These are phyloP conservation scores for Ceyx cyanopectus DNA, from an alignment of 2,113 vertebrate species.

Conservation along the genomic window DNA sequence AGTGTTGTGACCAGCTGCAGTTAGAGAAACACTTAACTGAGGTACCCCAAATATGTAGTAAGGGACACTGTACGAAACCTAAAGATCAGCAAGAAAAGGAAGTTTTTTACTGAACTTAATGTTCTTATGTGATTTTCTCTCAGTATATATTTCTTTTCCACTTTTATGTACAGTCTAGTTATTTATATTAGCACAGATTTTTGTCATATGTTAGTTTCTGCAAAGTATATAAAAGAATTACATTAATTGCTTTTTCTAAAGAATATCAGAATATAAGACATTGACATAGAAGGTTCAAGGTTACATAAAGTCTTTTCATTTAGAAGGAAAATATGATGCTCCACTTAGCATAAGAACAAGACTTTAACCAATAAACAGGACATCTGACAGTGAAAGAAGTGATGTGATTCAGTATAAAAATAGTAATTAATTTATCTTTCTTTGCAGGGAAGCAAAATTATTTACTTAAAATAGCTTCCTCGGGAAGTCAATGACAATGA, in stretches of 20 bases:
- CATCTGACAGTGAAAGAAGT: background rate
- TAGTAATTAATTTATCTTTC: background rate
- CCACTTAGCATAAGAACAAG: background rate
- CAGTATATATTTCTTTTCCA: background rate
- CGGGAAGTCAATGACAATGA: background rate
- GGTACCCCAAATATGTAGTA: background rate
- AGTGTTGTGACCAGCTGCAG: background rate
- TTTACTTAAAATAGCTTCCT: background rate
- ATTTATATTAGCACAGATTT: background rate
- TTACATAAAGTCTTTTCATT: background rate
- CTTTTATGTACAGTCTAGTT: background rate
- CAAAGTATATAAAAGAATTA: background rate
- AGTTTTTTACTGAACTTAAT: background rate
- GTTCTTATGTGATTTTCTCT: background rate
- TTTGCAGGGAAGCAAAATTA: background rate
- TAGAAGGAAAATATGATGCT: background rate
- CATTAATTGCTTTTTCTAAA: background rate
- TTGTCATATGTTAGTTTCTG: background rate
- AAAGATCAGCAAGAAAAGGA: background rate
- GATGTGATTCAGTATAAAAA: background rate
- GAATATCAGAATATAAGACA: background rate
- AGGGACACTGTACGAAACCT: background rate
- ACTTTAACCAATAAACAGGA: background rate
- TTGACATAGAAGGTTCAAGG: accelerated
- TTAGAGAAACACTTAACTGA: background rate